Percentiles rank a stretch among this genome's conserved stretches.
These are phyloP conservation scores for Leptogaster cylindrica DNA, from an alignment of 2,888 invertebrate species.

Conservation along the genomic window DNA sequence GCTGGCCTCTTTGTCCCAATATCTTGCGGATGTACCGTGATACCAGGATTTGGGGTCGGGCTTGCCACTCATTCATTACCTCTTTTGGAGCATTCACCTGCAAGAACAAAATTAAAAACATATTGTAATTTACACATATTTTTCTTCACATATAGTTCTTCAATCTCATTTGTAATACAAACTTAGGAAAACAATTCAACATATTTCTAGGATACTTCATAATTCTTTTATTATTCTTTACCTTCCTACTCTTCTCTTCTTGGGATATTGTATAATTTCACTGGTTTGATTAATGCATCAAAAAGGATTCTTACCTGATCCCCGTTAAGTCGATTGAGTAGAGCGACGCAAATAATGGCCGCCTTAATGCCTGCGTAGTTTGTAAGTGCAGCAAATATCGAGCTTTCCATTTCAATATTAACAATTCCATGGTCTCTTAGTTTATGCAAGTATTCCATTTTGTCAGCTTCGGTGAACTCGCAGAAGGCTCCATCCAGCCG, in stretches of 20 bases:
- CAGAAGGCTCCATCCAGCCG: conserved; percentile 96
- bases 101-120: conserved; percentile 49
- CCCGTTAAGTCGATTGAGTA: conserved; percentile 89
- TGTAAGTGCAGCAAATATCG: conserved; percentile 91
- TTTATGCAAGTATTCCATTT: conserved; percentile 82
- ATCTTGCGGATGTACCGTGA: conserved; percentile 82
- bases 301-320: conserved; percentile 86
- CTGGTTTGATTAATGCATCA: too few species aligned
- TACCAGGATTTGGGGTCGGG: conserved; percentile 84
- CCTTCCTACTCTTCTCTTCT: too few species aligned
- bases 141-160: too few species aligned
- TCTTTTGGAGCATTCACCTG: conserved; percentile 87
- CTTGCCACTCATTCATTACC: conserved; percentile 88
- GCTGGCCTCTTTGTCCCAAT: conserved; percentile 78
- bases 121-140: too few species aligned
- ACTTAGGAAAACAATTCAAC: neutral
- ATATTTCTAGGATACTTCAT: neutral
- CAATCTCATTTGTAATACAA: too few species aligned
- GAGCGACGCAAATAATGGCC: conserved; percentile 92
- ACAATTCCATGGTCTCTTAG: conserved; percentile 80
- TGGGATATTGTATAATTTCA: too few species aligned
- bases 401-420: conserved; percentile 97
- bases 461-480: conserved; percentile 88
- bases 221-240: neutral
- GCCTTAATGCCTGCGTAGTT: conserved; percentile 91